phyloP scores from a whole-genome alignment of 2,888 invertebrate species.

The Electrophaes corylata region DNA sequence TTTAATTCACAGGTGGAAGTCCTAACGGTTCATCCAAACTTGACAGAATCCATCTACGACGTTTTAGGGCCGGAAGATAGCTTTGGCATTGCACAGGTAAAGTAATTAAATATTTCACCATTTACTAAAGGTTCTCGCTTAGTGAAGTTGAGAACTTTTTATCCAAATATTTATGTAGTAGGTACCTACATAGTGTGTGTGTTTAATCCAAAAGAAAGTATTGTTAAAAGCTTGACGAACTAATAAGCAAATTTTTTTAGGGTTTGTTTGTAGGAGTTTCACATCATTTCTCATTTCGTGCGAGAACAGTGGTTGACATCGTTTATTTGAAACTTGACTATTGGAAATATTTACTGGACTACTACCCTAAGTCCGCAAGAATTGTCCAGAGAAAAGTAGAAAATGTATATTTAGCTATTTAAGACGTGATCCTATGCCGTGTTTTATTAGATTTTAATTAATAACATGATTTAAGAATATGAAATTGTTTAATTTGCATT shows the following conservation, averaged over 20 bases:
- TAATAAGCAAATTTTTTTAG: conserved; percentile 52
- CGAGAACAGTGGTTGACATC: conserved; percentile 79
- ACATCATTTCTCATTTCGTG: conserved; percentile 83
- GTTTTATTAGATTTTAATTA: conserved; percentile 23
- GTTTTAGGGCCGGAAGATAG: conserved; percentile 80
- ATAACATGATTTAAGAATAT: conserved; percentile 28
- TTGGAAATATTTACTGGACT: conserved; percentile 80
- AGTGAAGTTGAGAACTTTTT: no score
- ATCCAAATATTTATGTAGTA: no score
- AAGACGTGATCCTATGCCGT: conserved; percentile 6
- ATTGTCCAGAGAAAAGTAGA: conserved; percentile 71
- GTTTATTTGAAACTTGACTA: conserved; percentile 76
- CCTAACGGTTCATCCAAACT: conserved; percentile 77
- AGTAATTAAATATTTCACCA: not conserved
- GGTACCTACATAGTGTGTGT: no score
- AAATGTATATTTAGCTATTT: conserved; percentile 76
- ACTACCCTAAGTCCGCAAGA: conserved; percentile 74
- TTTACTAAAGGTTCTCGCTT: no score
- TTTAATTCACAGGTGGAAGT: conserved; percentile 73
- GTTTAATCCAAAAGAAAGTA: no score
- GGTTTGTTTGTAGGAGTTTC: conserved; percentile 79
- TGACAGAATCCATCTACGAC: conserved; percentile 80
- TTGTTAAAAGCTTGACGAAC: no score
- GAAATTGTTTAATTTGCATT: conserved; percentile 23
- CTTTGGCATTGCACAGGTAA: conserved; percentile 82